Conservation (phyloP, 2,888 invertebrate species). For the Melanargia galathea region DNA sequence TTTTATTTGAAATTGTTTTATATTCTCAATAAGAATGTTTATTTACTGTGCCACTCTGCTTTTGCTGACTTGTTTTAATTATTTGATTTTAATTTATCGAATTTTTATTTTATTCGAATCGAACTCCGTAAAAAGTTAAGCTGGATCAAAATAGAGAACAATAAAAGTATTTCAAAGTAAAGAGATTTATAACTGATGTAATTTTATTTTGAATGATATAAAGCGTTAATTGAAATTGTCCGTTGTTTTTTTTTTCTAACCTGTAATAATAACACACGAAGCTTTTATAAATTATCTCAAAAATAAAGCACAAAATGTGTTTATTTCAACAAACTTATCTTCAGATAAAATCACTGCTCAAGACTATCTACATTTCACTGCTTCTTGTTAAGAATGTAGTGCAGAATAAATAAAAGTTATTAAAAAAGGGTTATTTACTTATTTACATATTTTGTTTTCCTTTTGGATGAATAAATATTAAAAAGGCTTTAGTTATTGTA, state of each 20-base stretch:
- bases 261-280: neutral
- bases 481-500: neutral
- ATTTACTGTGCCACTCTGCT: conserved; percentile 53
- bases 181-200: conserved; percentile 62
- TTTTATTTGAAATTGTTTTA: conserved; percentile 65
- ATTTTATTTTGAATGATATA: conserved; percentile 59
- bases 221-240: conserved; percentile 65
- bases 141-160: conserved; percentile 66
- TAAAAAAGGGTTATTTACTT: neutral
- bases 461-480: neutral
- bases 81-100: conserved; percentile 47
- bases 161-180: conserved; percentile 65
- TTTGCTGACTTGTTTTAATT: conserved; percentile 52
- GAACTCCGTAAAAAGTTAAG: conserved; percentile 45
- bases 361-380: neutral
- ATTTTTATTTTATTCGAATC: conserved; percentile 38
- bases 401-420: neutral
- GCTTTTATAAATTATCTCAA: neutral
- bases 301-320: neutral
- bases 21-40: conserved; percentile 54
- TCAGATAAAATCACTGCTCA: neutral
- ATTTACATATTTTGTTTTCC: neutral
- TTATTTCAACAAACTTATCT: no score
- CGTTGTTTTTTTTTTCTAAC: conserved; percentile 48
- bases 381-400: neutral